Percentiles rank a stretch among this genome's conserved stretches.
Evolutionary conservation across 1,140 invertebrate genomes (phyloP).

Genomic region (Diachasma alloeum): DNA sequence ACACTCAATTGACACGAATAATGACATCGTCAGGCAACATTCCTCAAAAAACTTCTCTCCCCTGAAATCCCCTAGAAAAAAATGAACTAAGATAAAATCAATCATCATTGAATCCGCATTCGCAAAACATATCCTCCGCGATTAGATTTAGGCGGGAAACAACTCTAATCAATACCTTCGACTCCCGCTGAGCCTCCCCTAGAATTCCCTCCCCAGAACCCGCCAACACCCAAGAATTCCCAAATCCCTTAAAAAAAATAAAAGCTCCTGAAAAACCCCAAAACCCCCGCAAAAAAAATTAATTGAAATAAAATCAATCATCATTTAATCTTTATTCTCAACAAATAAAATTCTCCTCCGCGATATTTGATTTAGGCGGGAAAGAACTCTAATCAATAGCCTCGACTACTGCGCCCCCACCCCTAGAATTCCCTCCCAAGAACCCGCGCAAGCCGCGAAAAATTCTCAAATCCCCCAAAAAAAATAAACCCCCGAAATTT

Average conservation of each 20-base stretch:
- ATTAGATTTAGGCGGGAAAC: slow-evolving; percentile 19
- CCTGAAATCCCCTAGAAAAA: no score
- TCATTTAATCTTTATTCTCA: no score
- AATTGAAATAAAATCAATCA: no score
- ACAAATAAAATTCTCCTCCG: not conserved
- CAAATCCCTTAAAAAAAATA: not conserved
- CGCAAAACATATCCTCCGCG: not conserved
- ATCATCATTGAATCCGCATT: no score
- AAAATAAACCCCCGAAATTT: not conserved
- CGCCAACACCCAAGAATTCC: not conserved
- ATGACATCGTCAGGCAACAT: no score
- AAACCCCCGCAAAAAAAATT: not conserved
- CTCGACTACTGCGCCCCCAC: not conserved
- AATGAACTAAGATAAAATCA: no score
- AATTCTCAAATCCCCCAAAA: not conserved
- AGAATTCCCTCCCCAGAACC: not conserved
- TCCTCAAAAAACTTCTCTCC: no score
- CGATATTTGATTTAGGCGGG: slow-evolving; percentile 10
- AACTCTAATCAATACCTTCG: not conserved
- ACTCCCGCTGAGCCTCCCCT: no score
- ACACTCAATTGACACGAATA: no score
- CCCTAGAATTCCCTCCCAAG: not conserved
- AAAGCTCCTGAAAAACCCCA: not conserved
- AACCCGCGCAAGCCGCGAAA: not conserved
- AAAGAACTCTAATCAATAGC: slow-evolving; percentile 2